Evolutionary conservation across 2,888 invertebrate species (phyloP), one percentile per base, ranked within the genome.

Genomic region (Dicyrtomina minuta): DNA sequence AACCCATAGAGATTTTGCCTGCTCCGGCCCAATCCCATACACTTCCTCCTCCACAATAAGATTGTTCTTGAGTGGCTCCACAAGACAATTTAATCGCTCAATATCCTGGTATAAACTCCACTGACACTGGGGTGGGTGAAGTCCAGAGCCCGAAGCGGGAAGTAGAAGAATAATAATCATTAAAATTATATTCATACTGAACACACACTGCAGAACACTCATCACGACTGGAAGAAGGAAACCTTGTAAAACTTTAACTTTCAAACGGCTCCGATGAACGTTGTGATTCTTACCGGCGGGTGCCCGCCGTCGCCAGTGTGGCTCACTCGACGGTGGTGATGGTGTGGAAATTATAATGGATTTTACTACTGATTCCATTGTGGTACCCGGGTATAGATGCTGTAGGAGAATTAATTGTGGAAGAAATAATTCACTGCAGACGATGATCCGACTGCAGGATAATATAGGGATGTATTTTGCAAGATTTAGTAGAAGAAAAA

Each of bases 1-100:
- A 53, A 78, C 76, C 75, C 75, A 75, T n/a, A 78, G 72, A 66
- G 76, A 75, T 62, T 78, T 78, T 58, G 78, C 78, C 68, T 74
- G 72, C 64, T 78, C 76, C 24, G 78, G 78, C 2, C 78, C 78
- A 46, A 76, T 75, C n/a, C 76, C 76, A 61, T 73, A 74, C 20
- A 78, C 78, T 72, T 75, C 73, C 66, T 78, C 78, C 60, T 78
- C 78, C 15, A 75, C 75, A 51, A 78, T 75, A 22, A 78, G 70
- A 68, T 72, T 77, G 67, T 72, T 77, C 65, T 73, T 75, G 66
- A 75, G 74, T 33, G 74, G 66, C 39, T 75, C 75, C 0, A 76
- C 76, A 46, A 71, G 58, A 66, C 78, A 78, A 60, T 73, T 75
- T 68, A 78, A 72, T 43, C 77, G 71, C 66, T 75, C 75, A 53